Evolutionary conservation across 1,140 invertebrate species (phyloP).

Genomic region (Aphis craccivora): DNA sequence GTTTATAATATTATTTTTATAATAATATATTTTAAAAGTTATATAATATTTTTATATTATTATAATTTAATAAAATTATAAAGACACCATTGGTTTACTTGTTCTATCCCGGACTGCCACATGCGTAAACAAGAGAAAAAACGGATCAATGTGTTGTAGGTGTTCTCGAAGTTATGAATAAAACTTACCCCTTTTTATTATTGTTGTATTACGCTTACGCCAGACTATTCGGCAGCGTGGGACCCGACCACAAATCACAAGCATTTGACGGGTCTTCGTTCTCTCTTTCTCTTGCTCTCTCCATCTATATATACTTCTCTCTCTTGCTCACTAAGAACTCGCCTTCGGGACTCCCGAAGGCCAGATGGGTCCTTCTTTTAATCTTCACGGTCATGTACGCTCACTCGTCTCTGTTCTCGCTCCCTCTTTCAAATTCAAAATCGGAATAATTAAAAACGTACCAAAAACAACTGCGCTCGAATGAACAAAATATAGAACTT

Average conservation of each 20-base stretch:
- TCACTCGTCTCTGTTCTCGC: neutral
- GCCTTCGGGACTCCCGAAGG: constrained; percentile 22
- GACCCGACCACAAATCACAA: constrained; percentile 54
- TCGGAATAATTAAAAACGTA: constrained; percentile 49
- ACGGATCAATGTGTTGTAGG: constrained; percentile 21
- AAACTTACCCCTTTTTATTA: constrained; percentile 53
- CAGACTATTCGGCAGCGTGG: constrained; percentile 28
- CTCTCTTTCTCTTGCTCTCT: too few relatives aligned
- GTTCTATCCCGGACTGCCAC: neutral
- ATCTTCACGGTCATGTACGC: constrained; percentile 41
- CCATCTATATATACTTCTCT: neutral
- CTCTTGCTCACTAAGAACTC: constrained; percentile 29
- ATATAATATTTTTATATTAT: neutral
- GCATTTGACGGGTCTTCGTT: constrained; percentile 34
- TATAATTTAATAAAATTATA: neutral
- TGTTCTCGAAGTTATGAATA: neutral
- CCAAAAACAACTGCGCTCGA: constrained; percentile 38
- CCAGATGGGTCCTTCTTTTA: constrained; percentile 57
- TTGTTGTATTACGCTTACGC: neutral
- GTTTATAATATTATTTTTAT: neutral
- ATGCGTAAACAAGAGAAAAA: neutral
- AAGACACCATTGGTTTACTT: neutral
- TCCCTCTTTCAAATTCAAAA: neutral
- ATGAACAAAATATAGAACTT: neutral
- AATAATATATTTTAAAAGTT: neutral